phyloP scores from a whole-genome alignment of 2,888 invertebrate genomes.

The Pherbina coryleti region DNA sequence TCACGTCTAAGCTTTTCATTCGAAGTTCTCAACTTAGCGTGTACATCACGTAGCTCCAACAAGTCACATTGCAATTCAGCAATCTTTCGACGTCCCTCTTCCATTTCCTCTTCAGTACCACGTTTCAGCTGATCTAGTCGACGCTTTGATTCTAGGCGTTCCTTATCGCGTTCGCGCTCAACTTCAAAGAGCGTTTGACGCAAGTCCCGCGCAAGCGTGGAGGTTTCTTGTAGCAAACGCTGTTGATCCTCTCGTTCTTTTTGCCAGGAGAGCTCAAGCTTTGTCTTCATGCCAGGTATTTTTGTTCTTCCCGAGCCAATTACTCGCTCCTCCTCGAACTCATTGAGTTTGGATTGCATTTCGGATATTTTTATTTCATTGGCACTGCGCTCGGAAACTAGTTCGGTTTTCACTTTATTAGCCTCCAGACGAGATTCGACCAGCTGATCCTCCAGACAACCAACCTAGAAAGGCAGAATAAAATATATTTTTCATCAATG shows the following conservation, averaged over 20 bases:
- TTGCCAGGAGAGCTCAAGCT: constrained; percentile 93
- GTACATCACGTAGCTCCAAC: constrained; percentile 89
- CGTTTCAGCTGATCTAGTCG: constrained; percentile 87
- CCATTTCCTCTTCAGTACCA: constrained; percentile 88
- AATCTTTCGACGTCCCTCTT: constrained; percentile 88
- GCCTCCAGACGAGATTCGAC: constrained; percentile 86
- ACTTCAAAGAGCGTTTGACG: constrained; percentile 90
- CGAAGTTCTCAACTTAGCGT: constrained; percentile 89
- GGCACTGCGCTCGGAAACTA: constrained; percentile 88
- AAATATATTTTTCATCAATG: no score
- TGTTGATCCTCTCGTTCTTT: constrained; percentile 94
- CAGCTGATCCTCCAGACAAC: constrained; percentile 88
- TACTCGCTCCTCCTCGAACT: constrained; percentile 88
- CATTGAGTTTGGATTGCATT: constrained; percentile 81
- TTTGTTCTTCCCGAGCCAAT: constrained; percentile 86
- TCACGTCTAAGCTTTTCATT: constrained; percentile 91
- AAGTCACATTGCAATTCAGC: constrained; percentile 88
- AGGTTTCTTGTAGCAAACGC: constrained; percentile 89
- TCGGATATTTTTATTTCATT: constrained; percentile 90
- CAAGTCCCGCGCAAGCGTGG: constrained; percentile 88
- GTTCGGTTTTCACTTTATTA: constrained; percentile 87
- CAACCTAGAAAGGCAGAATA: constrained; percentile 69
- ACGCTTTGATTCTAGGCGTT: constrained; percentile 87
- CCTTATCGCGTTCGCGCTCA: constrained; percentile 90
- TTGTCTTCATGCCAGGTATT: constrained; percentile 86